A percentile compares a stretch with the other conserved stretches of the same genome.
Evolutionary conservation across 1,140 invertebrate genomes (phyloP).

Genomic region (Drosophila obscura): DNA sequence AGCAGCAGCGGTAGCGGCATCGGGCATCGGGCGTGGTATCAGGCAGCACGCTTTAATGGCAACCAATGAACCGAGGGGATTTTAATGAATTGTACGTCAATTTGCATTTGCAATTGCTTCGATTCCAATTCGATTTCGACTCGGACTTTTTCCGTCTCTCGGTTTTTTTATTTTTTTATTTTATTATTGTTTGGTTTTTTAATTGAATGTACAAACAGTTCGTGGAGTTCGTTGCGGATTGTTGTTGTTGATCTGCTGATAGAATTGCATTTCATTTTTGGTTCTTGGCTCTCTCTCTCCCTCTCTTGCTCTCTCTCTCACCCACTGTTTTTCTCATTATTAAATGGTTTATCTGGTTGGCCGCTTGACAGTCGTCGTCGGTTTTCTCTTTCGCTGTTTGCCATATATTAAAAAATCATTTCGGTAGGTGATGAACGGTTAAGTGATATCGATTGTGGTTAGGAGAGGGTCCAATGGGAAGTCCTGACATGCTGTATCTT

Average conservation of each 20-base stretch:
- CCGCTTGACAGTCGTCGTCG: conserved; percentile 38
- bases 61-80: conserved; percentile 60
- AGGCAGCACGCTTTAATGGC: conserved; percentile 55
- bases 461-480: conserved; percentile 7
- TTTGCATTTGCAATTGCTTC: conserved; percentile 65
- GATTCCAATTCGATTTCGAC: conserved; percentile 56
- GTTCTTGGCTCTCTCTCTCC: conserved; percentile 25
- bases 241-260: conserved; percentile 48
- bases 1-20: too few species aligned
- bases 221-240: conserved; percentile 9
- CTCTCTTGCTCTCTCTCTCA: background rate
- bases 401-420: conserved; percentile 40
- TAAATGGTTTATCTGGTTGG: conserved; percentile 56
- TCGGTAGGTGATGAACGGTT: conserved; percentile 41
- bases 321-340: conserved; percentile 49
- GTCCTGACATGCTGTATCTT: conserved; percentile 1
- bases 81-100: conserved; percentile 77
- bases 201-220: conserved; percentile 66
- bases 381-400: conserved; percentile 18
- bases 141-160: conserved; percentile 22
- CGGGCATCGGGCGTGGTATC: too few species aligned
- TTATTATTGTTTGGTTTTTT: conserved; percentile 41
- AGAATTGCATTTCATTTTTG: conserved; percentile 50
- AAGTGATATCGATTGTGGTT: conserved; percentile 49
- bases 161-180: conserved; percentile 12